Conservation (phyloP, 2,888 invertebrate genomes). For the Hyalella azteca region DNA sequence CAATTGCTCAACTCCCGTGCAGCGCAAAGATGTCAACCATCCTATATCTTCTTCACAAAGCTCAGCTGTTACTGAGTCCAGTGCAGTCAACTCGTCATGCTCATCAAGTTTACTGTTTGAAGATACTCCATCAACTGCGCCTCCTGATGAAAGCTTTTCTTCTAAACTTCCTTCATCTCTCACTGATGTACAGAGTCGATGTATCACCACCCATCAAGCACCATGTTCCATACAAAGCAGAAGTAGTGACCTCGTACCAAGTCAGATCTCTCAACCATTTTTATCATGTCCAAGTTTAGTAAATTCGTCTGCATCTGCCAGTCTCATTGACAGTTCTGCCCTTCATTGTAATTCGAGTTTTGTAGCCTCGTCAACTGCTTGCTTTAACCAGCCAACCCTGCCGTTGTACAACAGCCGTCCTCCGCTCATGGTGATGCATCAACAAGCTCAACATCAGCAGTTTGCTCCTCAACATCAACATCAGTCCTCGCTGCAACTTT, state of each 20-base stretch:
- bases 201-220: not conserved
- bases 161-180: not conserved
- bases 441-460: conserved; percentile 18
- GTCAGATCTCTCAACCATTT: not conserved
- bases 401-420: conserved; percentile 18
- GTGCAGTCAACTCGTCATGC: conserved; percentile 17
- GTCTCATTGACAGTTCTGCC: not conserved
- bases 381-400: conserved; percentile 11
- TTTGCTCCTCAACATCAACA: conserved; percentile 10
- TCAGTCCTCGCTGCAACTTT: conserved; percentile 5
- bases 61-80: not conserved
- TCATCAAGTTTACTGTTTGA: not conserved
- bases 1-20: not conserved
- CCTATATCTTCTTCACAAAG: not conserved
- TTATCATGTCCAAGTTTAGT: not conserved
- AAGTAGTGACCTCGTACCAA: not conserved
- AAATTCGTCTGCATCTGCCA: not conserved
- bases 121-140: not conserved
- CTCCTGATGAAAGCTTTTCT: not conserved
- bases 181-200: not conserved
- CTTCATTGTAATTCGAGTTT: conserved; percentile 13
- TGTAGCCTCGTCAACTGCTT: not conserved
- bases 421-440: conserved; percentile 20
- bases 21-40: not conserved
- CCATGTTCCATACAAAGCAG: not conserved